A percentile compares a stretch with the other conserved stretches of the same genome.
Conservation (phyloP, 2,888 invertebrate species). For the Parascotia fuliginaria region DNA sequence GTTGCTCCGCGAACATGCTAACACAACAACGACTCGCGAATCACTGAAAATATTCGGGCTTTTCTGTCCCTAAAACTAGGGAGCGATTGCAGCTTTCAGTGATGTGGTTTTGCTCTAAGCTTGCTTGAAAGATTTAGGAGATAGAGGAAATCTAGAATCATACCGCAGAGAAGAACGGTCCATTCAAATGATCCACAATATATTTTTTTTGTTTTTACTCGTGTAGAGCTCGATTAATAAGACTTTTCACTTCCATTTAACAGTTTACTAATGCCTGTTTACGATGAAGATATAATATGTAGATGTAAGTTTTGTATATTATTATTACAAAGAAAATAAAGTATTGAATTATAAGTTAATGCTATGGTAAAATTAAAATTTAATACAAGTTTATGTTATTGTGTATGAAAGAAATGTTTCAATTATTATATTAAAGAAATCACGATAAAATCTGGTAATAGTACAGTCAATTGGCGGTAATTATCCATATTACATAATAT, state of each 20-base stretch:
- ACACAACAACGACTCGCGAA: slow-evolving; percentile 57
- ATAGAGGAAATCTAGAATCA: slow-evolving; percentile 4
- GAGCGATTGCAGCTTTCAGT: slow-evolving; percentile 38
- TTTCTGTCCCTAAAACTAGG: slow-evolving; percentile 39
- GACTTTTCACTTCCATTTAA: background rate
- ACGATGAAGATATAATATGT: too few relatives aligned
- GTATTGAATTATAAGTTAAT: too few relatives aligned
- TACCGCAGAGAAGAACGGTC: background rate
- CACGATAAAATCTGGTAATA: background rate
- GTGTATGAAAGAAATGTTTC: too few relatives aligned
- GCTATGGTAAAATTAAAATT: too few relatives aligned
- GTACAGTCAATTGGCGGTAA: background rate
- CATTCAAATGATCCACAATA: background rate
- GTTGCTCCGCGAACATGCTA: slow-evolving; percentile 52
- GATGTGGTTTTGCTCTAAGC: slow-evolving; percentile 18
- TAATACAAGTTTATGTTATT: too few relatives aligned
- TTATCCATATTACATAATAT: background rate
- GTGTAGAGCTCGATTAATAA: background rate
- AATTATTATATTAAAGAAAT: too few relatives aligned
- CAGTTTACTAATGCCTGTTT: too few relatives aligned
- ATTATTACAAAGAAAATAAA: too few relatives aligned
- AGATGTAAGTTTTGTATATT: too few relatives aligned
- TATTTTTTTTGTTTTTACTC: background rate
- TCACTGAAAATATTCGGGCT: slow-evolving; percentile 64
- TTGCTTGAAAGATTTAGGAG: slow-evolving; percentile 29